Percentiles rank a stretch among this genome's conserved stretches.
Conservation (phyloP, 2,113 vertebrate genomes). For the Pseudorasbora parva region DNA sequence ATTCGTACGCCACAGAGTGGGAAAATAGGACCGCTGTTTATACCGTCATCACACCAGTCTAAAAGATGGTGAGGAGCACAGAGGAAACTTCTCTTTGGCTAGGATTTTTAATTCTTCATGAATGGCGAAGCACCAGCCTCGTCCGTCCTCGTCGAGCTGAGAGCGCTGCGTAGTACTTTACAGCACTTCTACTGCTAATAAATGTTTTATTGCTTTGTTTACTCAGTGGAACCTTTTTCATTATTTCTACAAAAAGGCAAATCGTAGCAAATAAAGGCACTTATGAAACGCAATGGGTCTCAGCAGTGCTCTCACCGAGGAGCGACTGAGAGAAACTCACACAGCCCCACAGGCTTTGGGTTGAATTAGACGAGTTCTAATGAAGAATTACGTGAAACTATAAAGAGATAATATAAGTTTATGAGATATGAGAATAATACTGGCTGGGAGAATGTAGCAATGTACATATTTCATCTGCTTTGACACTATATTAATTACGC, state of each 20-base stretch:
- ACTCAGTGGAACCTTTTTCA: constrained; percentile 62
- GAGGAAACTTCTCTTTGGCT: background rate
- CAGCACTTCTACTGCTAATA: constrained; percentile 63
- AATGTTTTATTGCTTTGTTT: constrained; percentile 78
- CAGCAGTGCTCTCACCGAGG: constrained; percentile 29
- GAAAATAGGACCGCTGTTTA: constrained; percentile 59
- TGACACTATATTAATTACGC: background rate
- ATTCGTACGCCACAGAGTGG: constrained; percentile 58
- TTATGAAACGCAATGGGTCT: constrained; percentile 64
- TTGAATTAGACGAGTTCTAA: constrained; percentile 34
- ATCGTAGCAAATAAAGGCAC: constrained; percentile 65
- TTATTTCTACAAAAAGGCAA: constrained; percentile 66
- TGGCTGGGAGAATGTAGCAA: constrained; percentile 8
- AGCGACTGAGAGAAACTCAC: constrained; percentile 56
- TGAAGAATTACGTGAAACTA: constrained; percentile 46
- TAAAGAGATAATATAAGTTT: constrained; percentile 46
- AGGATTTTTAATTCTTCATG: constrained; percentile 54
- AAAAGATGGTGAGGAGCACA: background rate
- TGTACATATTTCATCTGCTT: background rate
- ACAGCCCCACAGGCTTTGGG: background rate
- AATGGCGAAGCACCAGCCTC: constrained; percentile 1
- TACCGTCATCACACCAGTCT: constrained; percentile 55
- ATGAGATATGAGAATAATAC: constrained; percentile 29
- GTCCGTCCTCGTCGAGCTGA: background rate
- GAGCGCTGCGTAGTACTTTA: constrained; percentile 46